Evolutionary conservation across 2,113 vertebrate genomes (phyloP).

Genomic region (Nothoprocta pentlandii): DNA sequence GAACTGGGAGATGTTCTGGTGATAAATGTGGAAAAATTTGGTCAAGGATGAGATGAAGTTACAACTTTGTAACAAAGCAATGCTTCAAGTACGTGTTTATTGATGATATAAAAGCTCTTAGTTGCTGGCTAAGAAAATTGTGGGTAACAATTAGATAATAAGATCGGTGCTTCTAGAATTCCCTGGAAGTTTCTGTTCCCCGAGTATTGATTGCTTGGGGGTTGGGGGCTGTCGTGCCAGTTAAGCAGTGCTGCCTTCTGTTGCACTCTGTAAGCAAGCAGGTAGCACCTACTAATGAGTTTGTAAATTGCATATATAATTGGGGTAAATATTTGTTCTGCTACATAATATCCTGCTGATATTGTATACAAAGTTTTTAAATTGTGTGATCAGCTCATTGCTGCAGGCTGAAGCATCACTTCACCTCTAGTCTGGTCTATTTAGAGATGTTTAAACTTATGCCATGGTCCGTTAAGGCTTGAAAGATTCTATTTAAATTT

Average conservation of each 20-base stretch:
- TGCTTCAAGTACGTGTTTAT: not conserved
- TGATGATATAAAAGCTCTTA: not conserved
- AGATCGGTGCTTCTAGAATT: not conserved
- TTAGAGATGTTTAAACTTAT: not conserved
- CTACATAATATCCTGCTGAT: not conserved
- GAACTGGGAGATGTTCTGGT: not conserved
- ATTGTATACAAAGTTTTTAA: not conserved
- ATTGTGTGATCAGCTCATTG: not conserved
- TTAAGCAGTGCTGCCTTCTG: not conserved
- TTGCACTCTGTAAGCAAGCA: not conserved
- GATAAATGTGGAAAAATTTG: not conserved
- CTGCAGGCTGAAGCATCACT: not conserved
- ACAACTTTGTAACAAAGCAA: not conserved
- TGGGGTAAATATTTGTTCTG: not conserved
- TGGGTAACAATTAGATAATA: not conserved
- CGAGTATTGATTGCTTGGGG: not conserved
- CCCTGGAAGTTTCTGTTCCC: not conserved
- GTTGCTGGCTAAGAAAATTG: not conserved
- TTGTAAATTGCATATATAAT: not conserved
- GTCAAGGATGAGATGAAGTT: not conserved
- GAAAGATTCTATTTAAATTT: not conserved
- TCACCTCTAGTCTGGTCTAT: not conserved
- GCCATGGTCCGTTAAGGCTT: not conserved
- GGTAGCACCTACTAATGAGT: not conserved
- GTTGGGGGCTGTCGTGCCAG: not conserved